These are phyloP conservation scores for Tiaroga cobitis DNA, from an alignment of 2,797 vertebrate species.

Conservation along the genomic window DNA sequence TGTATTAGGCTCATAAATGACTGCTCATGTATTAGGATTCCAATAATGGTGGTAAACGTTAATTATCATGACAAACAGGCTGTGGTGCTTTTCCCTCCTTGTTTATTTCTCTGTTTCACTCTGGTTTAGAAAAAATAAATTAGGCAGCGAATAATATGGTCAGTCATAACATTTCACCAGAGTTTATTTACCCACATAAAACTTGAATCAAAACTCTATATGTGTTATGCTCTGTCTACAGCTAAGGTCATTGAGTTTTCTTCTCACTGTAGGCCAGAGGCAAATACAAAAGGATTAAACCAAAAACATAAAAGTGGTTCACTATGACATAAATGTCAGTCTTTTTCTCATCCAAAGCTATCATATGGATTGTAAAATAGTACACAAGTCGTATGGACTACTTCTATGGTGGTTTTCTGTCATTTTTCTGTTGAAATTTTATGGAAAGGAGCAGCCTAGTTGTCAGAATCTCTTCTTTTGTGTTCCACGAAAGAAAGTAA, in stretches of 20 bases:
- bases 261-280: not conserved
- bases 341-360: not conserved
- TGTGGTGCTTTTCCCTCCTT: constrained; percentile 43
- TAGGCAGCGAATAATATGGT: not conserved
- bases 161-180: constrained; percentile 2
- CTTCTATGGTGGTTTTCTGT: not conserved
- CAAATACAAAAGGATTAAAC: not conserved
- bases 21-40: constrained; percentile 67
- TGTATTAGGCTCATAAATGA: constrained; percentile 47
- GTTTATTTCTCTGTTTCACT: not conserved
- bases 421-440: not conserved
- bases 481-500: not conserved
- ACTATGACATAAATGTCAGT: not conserved
- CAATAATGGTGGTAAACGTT: constrained; percentile 71
- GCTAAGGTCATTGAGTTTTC: not conserved
- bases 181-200: not conserved
- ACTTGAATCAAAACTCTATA: not conserved
- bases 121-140: not conserved
- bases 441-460: not conserved
- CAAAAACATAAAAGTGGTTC: not conserved
- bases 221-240: not conserved
- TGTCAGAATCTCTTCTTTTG: not conserved
- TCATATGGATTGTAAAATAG: not conserved
- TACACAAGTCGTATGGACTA: not conserved
- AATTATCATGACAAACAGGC: constrained; percentile 62